Percentiles rank a stretch among this genome's conserved stretches.
phyloP scores from a whole-genome alignment of 2,113 vertebrate genomes.

The Danionella cerebrum region DNA sequence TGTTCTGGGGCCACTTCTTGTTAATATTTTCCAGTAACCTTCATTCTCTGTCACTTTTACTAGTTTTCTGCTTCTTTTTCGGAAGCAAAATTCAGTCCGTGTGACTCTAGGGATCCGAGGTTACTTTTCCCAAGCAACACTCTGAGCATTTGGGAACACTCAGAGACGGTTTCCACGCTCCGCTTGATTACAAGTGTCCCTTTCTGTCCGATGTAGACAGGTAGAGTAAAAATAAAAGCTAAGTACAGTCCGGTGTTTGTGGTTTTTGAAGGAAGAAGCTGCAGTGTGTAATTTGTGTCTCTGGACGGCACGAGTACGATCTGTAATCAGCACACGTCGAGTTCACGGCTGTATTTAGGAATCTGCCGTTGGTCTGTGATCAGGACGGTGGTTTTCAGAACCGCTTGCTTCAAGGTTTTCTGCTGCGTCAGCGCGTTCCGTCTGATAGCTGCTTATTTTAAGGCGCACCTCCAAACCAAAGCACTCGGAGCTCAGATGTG shows the following conservation, averaged over 20 bases:
- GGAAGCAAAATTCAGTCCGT: too few relatives aligned
- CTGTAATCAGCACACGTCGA: conserved; percentile 54
- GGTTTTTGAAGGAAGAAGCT: conserved; percentile 58
- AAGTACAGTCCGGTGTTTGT: conserved; percentile 51
- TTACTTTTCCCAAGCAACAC: background rate
- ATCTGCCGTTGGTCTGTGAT: conserved; percentile 27
- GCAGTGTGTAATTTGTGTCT: conserved; percentile 54
- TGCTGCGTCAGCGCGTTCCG: background rate
- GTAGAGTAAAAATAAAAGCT: conserved; percentile 56
- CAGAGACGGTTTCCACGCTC: too few relatives aligned
- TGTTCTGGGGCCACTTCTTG: too few relatives aligned
- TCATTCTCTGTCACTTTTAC: too few relatives aligned
- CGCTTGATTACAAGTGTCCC: too few relatives aligned
- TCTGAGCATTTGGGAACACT: too few relatives aligned
- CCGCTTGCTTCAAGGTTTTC: background rate
- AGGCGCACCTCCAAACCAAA: background rate
- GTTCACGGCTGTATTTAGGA: conserved; percentile 45
- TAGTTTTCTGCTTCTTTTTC: too few relatives aligned
- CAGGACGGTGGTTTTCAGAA: background rate
- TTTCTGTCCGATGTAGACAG: conserved; percentile 43
- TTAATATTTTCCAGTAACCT: too few relatives aligned
- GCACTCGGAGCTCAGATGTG: background rate
- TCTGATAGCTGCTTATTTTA: background rate
- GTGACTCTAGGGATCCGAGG: too few relatives aligned
- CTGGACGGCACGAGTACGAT: conserved; percentile 47